Evolutionary conservation across 2,113 vertebrate species (phyloP).

Genomic region (Condylura cristata): DNA sequence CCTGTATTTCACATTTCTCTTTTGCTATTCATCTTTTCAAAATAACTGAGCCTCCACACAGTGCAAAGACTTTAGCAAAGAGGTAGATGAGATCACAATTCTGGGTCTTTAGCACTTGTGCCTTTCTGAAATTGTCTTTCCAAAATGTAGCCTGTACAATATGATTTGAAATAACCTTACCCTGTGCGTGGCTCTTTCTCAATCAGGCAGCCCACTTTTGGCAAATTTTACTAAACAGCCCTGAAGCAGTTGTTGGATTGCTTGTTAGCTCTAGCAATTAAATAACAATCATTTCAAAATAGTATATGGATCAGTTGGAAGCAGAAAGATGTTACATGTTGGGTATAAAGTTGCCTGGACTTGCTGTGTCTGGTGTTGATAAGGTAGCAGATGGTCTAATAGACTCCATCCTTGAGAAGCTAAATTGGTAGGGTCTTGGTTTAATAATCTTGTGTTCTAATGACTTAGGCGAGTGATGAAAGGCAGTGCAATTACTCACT

Average conservation of each 20-base stretch:
- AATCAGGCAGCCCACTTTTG: slow-evolving; percentile 58
- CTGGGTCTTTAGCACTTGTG: slow-evolving; percentile 16
- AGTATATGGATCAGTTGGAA: slow-evolving; percentile 75
- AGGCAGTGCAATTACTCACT: slow-evolving; percentile 80
- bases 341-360: slow-evolving; percentile 75
- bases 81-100: slow-evolving; percentile 8
- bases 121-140: slow-evolving; percentile 41
- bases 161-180: slow-evolving; percentile 55
- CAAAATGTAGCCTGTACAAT: neutral
- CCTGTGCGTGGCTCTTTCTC: slow-evolving; percentile 19
- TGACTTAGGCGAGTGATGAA: slow-evolving; percentile 80
- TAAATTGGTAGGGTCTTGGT: slow-evolving; percentile 81
- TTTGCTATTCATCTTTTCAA: slow-evolving; percentile 24
- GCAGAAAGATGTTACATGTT: slow-evolving; percentile 64
- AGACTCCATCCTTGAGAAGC: slow-evolving; percentile 80
- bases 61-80: neutral
- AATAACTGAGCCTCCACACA: neutral
- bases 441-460: slow-evolving; percentile 83
- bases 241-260: slow-evolving; percentile 69
- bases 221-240: slow-evolving; percentile 67
- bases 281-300: slow-evolving; percentile 68
- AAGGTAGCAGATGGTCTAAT: slow-evolving; percentile 81
- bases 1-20: slow-evolving; percentile 24
- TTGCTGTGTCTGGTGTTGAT: slow-evolving; percentile 76
- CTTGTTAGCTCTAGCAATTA: slow-evolving; percentile 76